Evolutionary conservation across 1,140 invertebrate species (phyloP), one percentile per base, ranked within the genome.

Genomic region (Pseudobourletiella spinata): DNA sequence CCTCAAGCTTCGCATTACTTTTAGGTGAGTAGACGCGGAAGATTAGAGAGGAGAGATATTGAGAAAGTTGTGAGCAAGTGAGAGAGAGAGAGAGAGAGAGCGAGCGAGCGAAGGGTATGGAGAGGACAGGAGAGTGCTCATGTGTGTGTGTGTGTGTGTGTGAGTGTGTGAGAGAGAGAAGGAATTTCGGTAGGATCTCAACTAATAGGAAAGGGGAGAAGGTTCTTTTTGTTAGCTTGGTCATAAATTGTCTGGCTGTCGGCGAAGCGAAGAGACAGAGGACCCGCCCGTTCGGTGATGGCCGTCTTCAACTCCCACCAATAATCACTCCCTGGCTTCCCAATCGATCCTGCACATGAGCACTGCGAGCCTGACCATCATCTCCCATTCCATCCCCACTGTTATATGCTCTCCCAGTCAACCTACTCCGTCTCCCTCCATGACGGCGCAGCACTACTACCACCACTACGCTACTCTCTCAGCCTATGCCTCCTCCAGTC

Each of bases 261-360:
- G 56, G 42, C 55, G 44, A 55, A 55, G 15, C n/a, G 16, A 18
- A 55, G 28, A 39, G 52, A 35, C 28, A 35, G 16, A 61, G 43
- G 59, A 55, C 32, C 64, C 64, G 60, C 64, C 64, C 59, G 64
- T 62, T 65, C 59, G 32, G 30, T 59, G 55, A 65, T 65, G 64
- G 64, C 64, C 59, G 64, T 42, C 56, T 48, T 24, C 16, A 1
- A 26, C 39, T 50, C 52, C 63, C 55, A 59, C 64, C 64, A 63
- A 63, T 63, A 58, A 63, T 63, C 61, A 63, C 28, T 20, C 24
- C 42, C 54, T 22, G 18, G 28, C 28, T 56, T 56, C 35, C 32
- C 28, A 44, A 57, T 43, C 54, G 32, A 57, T 57, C 24, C 56
- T 57, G 56, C 56, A 57, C 56, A 57, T 57, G 56, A 57, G 56